A percentile compares a stretch with the other conserved stretches of the same genome.
Evolutionary conservation across 2,888 invertebrate genomes (phyloP).

Genomic region (Blastobasis lacticolella): DNA sequence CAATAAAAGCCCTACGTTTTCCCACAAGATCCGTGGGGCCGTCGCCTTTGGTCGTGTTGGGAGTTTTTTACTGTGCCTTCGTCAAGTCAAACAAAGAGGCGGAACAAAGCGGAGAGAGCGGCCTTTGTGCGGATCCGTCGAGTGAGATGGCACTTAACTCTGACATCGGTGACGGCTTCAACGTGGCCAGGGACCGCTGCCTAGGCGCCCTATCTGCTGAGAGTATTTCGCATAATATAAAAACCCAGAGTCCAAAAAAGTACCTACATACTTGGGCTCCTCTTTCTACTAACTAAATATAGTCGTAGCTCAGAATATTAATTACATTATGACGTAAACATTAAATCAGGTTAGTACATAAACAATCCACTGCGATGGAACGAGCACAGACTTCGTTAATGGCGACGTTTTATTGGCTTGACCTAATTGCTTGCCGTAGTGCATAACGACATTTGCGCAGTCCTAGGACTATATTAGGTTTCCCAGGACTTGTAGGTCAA

Average conservation of each 20-base stretch:
- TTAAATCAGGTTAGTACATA: background rate
- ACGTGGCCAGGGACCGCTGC: conserved; percentile 21
- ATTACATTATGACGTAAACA: background rate
- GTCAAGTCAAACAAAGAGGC: conserved; percentile 65
- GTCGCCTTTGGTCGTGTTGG: conserved; percentile 32
- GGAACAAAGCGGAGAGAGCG: conserved; percentile 68
- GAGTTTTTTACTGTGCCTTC: conserved; percentile 52
- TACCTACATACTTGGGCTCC: background rate
- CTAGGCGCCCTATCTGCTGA: conserved; percentile 14
- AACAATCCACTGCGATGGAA: conserved; percentile 27
- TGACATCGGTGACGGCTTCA: conserved; percentile 48
- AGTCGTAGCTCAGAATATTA: background rate
- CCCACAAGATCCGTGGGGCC: conserved; percentile 23
- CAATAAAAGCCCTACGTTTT: conserved; percentile 35
- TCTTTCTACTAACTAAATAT: background rate
- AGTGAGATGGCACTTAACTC: conserved; percentile 60
- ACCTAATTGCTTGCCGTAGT: conserved; percentile 59
- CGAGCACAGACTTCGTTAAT: conserved; percentile 40
- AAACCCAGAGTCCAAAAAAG: background rate
- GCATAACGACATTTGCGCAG: conserved; percentile 48
- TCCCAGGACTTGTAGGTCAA: no score
- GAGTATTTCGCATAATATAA: background rate
- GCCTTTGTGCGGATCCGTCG: conserved; percentile 59
- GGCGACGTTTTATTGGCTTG: conserved; percentile 57
- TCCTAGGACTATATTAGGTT: conserved; percentile 27